phyloP scores from a whole-genome alignment of 2,888 invertebrate species.

The Axea sp. region DNA sequence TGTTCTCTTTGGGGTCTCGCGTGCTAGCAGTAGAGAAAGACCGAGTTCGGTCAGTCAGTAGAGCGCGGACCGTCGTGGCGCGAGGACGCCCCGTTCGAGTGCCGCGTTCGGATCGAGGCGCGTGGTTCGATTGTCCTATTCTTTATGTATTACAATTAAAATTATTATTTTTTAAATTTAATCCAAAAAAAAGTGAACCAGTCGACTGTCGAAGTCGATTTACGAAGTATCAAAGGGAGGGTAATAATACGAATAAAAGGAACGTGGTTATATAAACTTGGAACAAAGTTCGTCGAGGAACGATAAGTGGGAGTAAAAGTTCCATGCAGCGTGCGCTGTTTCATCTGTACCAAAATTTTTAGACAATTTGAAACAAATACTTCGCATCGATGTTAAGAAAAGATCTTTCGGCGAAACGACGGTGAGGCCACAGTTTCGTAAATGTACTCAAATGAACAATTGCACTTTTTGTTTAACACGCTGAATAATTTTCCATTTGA shows the following conservation, averaged over 20 bases:
- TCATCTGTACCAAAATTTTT: conserved; percentile 4
- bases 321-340: conserved; percentile 10
- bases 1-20: conserved; percentile 43
- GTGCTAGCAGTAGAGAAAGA: conserved; percentile 43
- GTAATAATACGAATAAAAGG: too few species aligned
- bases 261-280: too few species aligned
- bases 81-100: conserved; percentile 66
- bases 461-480: too few species aligned
- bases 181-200: too few species aligned
- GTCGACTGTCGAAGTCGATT: too few species aligned
- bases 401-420: conserved; percentile 7
- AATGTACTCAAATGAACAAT: too few species aligned
- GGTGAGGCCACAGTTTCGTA: conserved; percentile 9
- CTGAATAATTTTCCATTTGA: too few species aligned
- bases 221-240: too few species aligned
- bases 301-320: neutral
- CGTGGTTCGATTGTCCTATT: too few species aligned
- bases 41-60: conserved; percentile 70
- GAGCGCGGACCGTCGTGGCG: conserved; percentile 75
- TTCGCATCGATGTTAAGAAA: conserved; percentile 8
- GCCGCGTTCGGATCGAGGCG: conserved; percentile 29
- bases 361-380: conserved; percentile 23
- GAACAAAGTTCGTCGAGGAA: neutral
- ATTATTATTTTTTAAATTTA: too few species aligned
- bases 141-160: too few species aligned